Conservation (phyloP, 2,888 invertebrate species). For the Drosophila siamana region DNA sequence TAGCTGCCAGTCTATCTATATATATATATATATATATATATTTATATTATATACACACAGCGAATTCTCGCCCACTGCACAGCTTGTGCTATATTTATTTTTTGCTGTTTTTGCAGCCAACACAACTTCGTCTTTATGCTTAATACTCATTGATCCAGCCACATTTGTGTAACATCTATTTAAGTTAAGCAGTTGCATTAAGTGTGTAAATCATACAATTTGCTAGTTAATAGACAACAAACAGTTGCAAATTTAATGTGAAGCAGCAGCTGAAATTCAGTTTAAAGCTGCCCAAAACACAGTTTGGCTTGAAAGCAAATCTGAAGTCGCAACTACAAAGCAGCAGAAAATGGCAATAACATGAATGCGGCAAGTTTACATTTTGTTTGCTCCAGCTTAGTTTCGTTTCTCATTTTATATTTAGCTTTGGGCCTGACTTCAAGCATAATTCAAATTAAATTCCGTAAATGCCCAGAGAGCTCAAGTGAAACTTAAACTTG, state of each 20-base stretch:
- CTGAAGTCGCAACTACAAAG: background rate
- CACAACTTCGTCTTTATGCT: background rate
- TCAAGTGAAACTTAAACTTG: too few relatives aligned
- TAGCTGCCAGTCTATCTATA: too few relatives aligned
- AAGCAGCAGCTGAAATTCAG: too few relatives aligned
- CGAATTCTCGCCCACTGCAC: background rate
- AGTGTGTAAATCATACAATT: background rate
- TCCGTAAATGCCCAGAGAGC: too few relatives aligned
- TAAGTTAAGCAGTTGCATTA: background rate
- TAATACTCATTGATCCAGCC: too few relatives aligned
- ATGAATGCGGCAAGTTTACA: background rate
- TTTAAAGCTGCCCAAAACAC: background rate
- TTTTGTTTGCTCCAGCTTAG: background rate
- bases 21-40: too few relatives aligned
- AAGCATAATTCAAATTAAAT: slow-evolving; percentile 6
- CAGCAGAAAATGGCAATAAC: background rate
- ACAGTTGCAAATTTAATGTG: too few relatives aligned
- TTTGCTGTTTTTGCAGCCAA: background rate
- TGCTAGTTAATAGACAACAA: too few relatives aligned
- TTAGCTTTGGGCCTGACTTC: slow-evolving; percentile 3
- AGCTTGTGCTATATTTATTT: background rate
- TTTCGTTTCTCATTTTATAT: background rate
- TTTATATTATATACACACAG: background rate
- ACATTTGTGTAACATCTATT: background rate
- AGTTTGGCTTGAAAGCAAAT: background rate